A percentile compares a stretch with the other conserved stretches of the same genome.
phyloP scores from a whole-genome alignment of 1,140 invertebrate species.

The Eciton burchellii region DNA sequence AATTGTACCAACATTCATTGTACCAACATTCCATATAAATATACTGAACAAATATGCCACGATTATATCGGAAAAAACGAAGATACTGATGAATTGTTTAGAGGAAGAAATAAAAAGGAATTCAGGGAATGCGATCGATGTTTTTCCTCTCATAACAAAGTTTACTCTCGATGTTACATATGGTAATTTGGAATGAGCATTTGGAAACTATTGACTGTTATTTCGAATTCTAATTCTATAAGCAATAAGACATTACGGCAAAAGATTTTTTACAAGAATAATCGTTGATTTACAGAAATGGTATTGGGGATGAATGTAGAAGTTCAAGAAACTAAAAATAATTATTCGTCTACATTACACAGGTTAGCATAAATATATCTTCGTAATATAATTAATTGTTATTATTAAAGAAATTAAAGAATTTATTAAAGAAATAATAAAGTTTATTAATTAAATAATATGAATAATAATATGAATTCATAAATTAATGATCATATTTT shows the following conservation, averaged over 20 bases:
- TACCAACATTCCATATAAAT: slow-evolving; percentile 95
- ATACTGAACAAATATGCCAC: slow-evolving; percentile 92
- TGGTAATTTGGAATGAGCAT: slow-evolving; percentile 85
- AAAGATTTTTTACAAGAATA: too few species aligned
- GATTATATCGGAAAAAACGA: slow-evolving; percentile 91
- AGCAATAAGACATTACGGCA: too few species aligned
- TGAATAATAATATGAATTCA: neutral
- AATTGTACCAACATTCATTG: too few species aligned
- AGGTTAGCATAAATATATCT: slow-evolving; percentile 82
- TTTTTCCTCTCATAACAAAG: slow-evolving; percentile 88
- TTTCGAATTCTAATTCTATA: neutral
- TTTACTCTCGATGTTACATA: slow-evolving; percentile 93
- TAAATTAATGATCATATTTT: slow-evolving; percentile 42
- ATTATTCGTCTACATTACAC: slow-evolving; percentile 91
- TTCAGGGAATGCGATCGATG: slow-evolving; percentile 85
- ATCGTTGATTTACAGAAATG: slow-evolving; percentile 87
- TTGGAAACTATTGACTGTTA: too few species aligned
- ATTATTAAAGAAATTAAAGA: neutral
- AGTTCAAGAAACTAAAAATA: slow-evolving; percentile 90
- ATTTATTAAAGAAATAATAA: too few species aligned
- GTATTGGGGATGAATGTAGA: slow-evolving; percentile 93
- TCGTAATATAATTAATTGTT: neutral
- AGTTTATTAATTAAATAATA: too few species aligned
- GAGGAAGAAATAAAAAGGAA: slow-evolving; percentile 78
- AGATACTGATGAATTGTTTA: slow-evolving; percentile 87